A percentile compares a stretch with the other conserved stretches of the same genome.
These are phyloP conservation scores for Rhinatrema bivittatum DNA, from an alignment of 2,797 vertebrate species.

Conservation along the genomic window DNA sequence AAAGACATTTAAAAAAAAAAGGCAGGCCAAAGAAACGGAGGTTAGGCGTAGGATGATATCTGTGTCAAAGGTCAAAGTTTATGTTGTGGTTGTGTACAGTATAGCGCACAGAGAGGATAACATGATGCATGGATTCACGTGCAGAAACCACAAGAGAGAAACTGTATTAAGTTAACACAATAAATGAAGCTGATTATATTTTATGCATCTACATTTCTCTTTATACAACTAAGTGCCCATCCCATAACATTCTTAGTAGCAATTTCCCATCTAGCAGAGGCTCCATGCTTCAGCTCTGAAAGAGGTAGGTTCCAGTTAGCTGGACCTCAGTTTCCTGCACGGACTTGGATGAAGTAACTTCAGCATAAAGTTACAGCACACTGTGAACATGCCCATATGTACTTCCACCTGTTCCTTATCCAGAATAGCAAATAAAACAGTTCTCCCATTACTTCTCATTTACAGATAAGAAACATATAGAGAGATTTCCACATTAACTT, in stretches of 20 bases:
- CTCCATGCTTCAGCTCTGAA: background rate
- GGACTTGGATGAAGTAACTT: too few species aligned
- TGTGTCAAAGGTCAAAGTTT: background rate
- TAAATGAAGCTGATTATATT: constrained; percentile 27
- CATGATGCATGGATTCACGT: constrained; percentile 13
- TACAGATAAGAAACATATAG: too few species aligned
- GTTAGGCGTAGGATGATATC: background rate
- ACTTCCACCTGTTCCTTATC: background rate
- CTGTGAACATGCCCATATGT: background rate
- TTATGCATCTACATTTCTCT: background rate
- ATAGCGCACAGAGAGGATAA: background rate
- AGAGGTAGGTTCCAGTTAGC: too few species aligned
- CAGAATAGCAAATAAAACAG: too few species aligned
- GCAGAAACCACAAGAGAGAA: background rate
- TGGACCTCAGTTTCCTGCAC: too few species aligned
- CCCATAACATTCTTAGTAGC: background rate
- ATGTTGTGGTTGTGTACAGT: background rate
- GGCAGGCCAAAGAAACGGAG: background rate
- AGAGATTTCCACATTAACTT: too few species aligned
- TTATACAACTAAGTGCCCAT: background rate
- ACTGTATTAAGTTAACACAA: constrained; percentile 28
- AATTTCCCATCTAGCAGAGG: background rate
- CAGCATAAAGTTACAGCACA: too few species aligned
- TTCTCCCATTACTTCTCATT: too few species aligned
- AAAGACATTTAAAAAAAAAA: background rate